These are phyloP conservation scores for Pseudococcus longispinus DNA, from an alignment of 2,888 invertebrate species.

Conservation along the genomic window DNA sequence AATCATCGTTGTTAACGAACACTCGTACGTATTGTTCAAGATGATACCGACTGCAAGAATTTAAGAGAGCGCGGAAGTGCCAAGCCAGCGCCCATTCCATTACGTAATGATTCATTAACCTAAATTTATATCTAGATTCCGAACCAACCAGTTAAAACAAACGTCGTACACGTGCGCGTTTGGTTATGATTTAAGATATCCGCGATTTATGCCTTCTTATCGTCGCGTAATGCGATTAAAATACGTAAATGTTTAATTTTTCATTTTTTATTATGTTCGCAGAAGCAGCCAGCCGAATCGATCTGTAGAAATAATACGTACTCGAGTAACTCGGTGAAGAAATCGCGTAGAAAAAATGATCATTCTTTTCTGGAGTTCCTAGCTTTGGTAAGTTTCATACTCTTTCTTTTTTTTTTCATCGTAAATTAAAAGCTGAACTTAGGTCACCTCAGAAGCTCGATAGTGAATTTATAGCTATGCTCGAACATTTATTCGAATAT, in stretches of 20 bases:
- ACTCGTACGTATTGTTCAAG: neutral
- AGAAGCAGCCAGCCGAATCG: constrained; percentile 53
- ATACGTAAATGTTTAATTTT: constrained; percentile 6
- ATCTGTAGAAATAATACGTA: neutral
- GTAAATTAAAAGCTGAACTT: neutral
- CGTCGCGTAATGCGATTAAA: neutral
- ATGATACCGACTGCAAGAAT: neutral
- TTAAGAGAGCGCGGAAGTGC: neutral
- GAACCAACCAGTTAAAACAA: neutral
- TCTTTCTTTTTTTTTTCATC: neutral
- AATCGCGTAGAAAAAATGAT: constrained; percentile 62
- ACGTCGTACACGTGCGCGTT: neutral
- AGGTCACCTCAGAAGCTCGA: neutral
- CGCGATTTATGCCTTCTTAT: neutral
- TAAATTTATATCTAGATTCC: neutral
- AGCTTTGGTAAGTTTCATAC: constrained; percentile 62
- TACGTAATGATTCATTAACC: constrained; percentile 31
- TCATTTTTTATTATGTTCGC: neutral
- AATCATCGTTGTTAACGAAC: neutral
- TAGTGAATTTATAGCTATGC: neutral
- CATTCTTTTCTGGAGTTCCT: constrained; percentile 74
- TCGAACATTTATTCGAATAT: neutral
- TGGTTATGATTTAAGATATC: neutral
- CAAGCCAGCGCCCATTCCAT: neutral
- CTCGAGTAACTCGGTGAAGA: constrained; percentile 53